Evolutionary conservation across 1,140 invertebrate genomes (phyloP), one percentile per base, ranked within the genome.

Genomic region (Drosophila novamexicana): DNA sequence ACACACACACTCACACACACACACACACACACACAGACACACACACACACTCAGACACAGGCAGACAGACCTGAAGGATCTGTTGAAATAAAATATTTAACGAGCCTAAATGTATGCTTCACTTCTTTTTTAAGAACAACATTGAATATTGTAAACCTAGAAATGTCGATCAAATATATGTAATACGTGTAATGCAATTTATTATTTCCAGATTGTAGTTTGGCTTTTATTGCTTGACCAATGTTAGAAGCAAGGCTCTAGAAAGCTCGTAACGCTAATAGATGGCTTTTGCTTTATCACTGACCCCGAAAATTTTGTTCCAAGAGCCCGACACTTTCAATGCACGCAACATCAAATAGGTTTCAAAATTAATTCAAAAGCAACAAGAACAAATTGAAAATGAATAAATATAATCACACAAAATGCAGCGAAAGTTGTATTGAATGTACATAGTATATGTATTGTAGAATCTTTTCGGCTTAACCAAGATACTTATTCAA

Each of bases 291-390:
- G 49, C 22, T 50, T 42, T 49, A 7, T 42, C 14, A 22, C 36
- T 39, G 37, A 57, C 29, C 12, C 29, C n/a, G 42, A 16, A 29
- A 1, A 12, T 49, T 49, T 49, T 12, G 12, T 40, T 10, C 5
- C 39, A 40, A 40, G 40, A 42, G 40, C 39, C 39, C 39, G 29
- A 37, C 14, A 29, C 9, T 57, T 36, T 32, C 22, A 53, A 12
- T 54, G 67, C 80, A 76, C 66, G 50, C 71, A 68, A 50, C 57
- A 69, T 64, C 76, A 83, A 77, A 77, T 84, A 84, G 81, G 81
- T 84, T 84, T 84, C 81, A 84, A 84, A 84, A 84, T 84, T 84
- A 67, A 59, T 18, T 58, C 37, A 69, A 62, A 49, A 40, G 34
- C 32, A 39, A 58, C 10, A 49, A 39, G 8, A 62, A 52, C 44